Base-by-base conservation (phyloP, 2,888 invertebrate species). In the Panopea generosa region DNA sequence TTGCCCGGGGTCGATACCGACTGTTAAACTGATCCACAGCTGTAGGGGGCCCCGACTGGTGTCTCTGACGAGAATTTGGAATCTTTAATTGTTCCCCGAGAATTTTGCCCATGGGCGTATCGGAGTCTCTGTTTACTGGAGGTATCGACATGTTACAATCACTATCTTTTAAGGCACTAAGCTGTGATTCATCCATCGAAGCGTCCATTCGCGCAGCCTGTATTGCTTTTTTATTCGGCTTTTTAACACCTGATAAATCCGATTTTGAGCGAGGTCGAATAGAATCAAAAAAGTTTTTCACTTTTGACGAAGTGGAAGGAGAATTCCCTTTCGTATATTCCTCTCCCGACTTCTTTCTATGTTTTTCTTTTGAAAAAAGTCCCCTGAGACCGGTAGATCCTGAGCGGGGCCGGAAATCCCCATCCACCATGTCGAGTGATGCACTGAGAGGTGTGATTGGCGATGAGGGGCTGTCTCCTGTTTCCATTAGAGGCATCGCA, bases 191-290 rank as follows among this genome's bases (percentile, higher is more conserved):
- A 68, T 89, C 89, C 86, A 88, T 85, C 3, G 88, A 88, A 18
- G 82, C 83, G 20, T 90, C 88, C 80, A 87, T 85, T 50, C 77
- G 63, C 0, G 75, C 60, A 18, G 80, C 68, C 11, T 80, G 80
- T 22, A 81, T 63, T n/a, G 82, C 77, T 53, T 86, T 86, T 75
- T 87, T 86, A 53, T 79, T 85, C 20, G 90, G 90, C 79, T 86
- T 86, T 80, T 90, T 89, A 71, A 90, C 82, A 14, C 89, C 86
- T 27, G 90, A 87, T 53, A 89, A 86, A 83, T 91, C 91, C 2
- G 91, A 91, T 82, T 91, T 91, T 66, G 90, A 90, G 60, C 90
- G 89, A 14, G 89, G 89, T 50, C 91, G 84, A 65, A 90, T 88
- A 63, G 84, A 76, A 67, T 90, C 90, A 73, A 90, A 89, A 74